Evolutionary conservation across 2,888 invertebrate genomes (phyloP), one percentile per base, ranked within the genome.

Genomic region (Eulithis prunata): DNA sequence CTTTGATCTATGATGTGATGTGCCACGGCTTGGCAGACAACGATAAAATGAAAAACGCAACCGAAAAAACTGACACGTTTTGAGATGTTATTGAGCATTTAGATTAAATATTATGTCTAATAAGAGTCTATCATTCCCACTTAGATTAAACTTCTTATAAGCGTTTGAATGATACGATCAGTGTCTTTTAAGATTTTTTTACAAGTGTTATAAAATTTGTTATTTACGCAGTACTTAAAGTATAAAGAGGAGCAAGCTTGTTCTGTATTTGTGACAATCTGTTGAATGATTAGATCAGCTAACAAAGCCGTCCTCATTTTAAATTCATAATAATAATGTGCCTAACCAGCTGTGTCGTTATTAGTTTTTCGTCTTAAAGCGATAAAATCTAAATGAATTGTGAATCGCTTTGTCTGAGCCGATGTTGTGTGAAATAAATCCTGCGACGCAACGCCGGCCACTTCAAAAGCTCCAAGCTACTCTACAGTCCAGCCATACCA

Each of bases 311-410:
- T 66, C 54, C 70, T 71, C 52, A 52, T 56, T 63, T 62, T 12
- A 57, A 68, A 71, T 70, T 67, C 70, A 70, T 66, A 64, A 68
- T 62, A 69, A 64, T 64, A 75, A 73, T 71, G 73, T 71, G 81
- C 78, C 81, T 87, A 85, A 85, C 87, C 64, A 68, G 67, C 67
- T 64, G 71, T 67, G 85, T 54, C 67, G 61, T 84, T 88, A 88
- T 90, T 87, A 86, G 87, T 84, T 86, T 87, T 90, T 89, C 89
- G 80, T 81, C 83, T 86, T 83, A 89, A 89, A 84, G 75, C 87
- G 91, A 91, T 91, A 90, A 88, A 87, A 91, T 91, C 90, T 88
- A 81, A 90, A 90, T 90, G 84, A 87, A 86, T 89, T 86, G 82
- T 83, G 84, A 82, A 85, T 82, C 84, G 81, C 84, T 87, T 81